Percentiles rank a stretch among this genome's conserved stretches.
Evolutionary conservation across 2,113 vertebrate species (phyloP).

Genomic region (Hypanus sabinus): DNA sequence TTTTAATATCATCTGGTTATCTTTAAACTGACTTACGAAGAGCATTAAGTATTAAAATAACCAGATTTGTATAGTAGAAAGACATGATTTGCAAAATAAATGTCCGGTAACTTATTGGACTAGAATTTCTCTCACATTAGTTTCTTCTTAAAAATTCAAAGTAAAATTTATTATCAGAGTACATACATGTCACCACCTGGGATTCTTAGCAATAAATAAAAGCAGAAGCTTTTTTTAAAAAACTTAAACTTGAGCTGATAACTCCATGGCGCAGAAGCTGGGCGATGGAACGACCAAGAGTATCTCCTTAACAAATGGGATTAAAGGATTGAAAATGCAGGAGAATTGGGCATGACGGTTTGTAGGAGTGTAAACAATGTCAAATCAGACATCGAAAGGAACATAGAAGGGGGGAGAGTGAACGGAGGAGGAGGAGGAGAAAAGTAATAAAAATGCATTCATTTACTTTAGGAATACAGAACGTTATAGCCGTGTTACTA

Average conservation of each 20-base stretch:
- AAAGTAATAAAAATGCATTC: neutral
- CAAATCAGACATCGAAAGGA: neutral
- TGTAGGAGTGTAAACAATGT: neutral
- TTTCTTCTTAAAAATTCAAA: no score
- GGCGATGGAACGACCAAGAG: neutral
- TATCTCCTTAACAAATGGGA: neutral
- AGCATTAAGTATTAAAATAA: neutral
- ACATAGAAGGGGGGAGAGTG: neutral
- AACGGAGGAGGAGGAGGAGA: neutral
- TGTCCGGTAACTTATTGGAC: neutral
- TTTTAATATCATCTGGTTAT: neutral
- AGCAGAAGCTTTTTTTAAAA: no score
- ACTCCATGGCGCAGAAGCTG: neutral
- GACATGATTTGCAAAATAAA: neutral
- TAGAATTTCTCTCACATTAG: no score
- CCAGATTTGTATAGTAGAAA: neutral
- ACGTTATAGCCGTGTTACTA: no score
- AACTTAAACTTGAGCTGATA: neutral
- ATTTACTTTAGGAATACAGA: no score
- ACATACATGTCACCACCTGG: no score
- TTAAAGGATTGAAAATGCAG: neutral
- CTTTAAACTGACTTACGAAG: neutral
- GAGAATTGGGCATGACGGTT: neutral
- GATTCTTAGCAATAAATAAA: no score
- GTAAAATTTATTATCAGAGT: no score